Evolutionary conservation across 2,113 vertebrate genomes (phyloP).

Genomic region (Macquaria ambigua): DNA sequence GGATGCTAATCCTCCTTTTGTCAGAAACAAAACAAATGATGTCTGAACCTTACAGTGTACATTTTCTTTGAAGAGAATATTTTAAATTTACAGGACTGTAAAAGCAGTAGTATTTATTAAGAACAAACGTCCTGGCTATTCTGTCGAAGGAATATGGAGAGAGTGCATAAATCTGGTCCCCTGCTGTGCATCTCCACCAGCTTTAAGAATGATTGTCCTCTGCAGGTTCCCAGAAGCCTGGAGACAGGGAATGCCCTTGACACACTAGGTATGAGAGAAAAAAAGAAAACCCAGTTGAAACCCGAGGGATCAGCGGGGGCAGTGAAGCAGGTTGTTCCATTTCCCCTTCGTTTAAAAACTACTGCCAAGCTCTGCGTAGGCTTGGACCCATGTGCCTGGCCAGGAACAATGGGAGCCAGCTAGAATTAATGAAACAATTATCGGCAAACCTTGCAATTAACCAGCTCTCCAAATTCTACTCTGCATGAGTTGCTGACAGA

Average conservation of each 20-base stretch:
- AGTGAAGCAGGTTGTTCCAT: constrained; percentile 82
- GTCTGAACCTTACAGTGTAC: constrained; percentile 47
- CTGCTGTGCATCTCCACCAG: constrained; percentile 60
- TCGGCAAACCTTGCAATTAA: constrained; percentile 76
- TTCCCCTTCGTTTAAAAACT: constrained; percentile 78
- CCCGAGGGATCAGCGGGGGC: constrained; percentile 80
- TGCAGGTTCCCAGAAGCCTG: constrained; percentile 72
- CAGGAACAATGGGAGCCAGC: constrained; percentile 73
- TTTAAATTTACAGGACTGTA: constrained; percentile 36
- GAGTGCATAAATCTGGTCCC: constrained; percentile 69
- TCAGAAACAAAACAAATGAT: constrained; percentile 65
- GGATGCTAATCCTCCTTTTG: constrained; percentile 68
- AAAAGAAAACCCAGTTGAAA: constrained; percentile 64
- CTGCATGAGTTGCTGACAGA: constrained; percentile 67
- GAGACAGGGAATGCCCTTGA: constrained; percentile 82
- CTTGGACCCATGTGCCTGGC: constrained; percentile 66
- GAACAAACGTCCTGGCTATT: constrained; percentile 60
- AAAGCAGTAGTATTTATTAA: constrained; percentile 66
- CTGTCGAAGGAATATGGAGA: constrained; percentile 56
- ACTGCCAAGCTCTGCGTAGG: constrained; percentile 57
- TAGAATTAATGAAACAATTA: constrained; percentile 84
- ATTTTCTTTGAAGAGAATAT: constrained; percentile 48
- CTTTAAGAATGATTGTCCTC: constrained; percentile 77
- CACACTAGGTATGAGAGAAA: constrained; percentile 70
- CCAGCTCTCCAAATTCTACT: constrained; percentile 71